Evolutionary conservation across 2,797 vertebrate species (phyloP).

Genomic region (Sebastes hopkinsi): DNA sequence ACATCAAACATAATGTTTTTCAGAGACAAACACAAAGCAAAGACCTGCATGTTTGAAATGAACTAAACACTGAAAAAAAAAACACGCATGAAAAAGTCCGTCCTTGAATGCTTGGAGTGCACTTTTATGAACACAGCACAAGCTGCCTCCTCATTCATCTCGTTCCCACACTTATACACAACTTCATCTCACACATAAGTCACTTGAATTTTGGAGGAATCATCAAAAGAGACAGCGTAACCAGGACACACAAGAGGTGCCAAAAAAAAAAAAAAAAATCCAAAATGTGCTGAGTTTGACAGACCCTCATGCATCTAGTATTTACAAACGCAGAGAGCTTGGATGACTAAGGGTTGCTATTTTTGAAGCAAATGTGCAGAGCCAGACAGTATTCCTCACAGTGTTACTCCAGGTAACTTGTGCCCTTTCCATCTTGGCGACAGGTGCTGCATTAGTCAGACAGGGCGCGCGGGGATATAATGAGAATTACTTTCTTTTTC

Average conservation of each 20-base stretch:
- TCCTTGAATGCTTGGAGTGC: background rate
- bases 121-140: conserved; percentile 11
- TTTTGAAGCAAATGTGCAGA: conserved; percentile 55
- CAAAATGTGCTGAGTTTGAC: conserved; percentile 54
- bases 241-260: conserved; percentile 29
- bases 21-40: background rate
- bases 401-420: conserved; percentile 47
- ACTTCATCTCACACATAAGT: conserved; percentile 17
- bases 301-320: conserved; percentile 32
- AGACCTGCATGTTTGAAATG: background rate
- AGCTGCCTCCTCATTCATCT: conserved; percentile 26
- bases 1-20: background rate
- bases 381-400: conserved; percentile 46
- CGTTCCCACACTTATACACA: conserved; percentile 1
- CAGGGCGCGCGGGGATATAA: background rate
- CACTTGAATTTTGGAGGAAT: conserved; percentile 33
- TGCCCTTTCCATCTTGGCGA: conserved; percentile 51
- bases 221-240: conserved; percentile 37
- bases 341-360: conserved; percentile 59
- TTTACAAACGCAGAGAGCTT: conserved; percentile 45
- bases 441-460: conserved; percentile 50
- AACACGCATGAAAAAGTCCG: background rate
- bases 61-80: background rate
- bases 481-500: background rate
- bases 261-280: conserved; percentile 16